These are phyloP conservation scores for Phyllopteryx taeniolatus DNA, from an alignment of 2,113 vertebrate species.

Conservation along the genomic window DNA sequence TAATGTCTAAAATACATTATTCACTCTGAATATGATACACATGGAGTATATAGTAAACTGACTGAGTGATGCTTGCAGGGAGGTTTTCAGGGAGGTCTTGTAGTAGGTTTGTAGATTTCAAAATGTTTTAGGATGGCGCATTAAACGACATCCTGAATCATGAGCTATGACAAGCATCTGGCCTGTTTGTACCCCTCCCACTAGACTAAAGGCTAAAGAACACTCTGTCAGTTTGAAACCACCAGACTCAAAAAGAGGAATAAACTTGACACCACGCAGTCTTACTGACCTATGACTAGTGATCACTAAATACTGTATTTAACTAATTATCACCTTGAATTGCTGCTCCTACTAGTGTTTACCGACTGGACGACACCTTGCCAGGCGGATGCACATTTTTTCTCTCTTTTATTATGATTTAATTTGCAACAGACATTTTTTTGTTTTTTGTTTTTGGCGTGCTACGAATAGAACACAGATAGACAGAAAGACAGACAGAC, in stretches of 20 bases:
- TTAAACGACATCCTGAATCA: background rate
- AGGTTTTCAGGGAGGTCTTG: no score
- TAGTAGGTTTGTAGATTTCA: no score
- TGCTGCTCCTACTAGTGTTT: no score
- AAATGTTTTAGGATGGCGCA: background rate
- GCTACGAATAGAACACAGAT: background rate
- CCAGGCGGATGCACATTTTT: no score
- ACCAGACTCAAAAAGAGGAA: background rate
- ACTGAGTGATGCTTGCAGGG: background rate
- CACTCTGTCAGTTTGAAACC: background rate
- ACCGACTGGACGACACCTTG: no score
- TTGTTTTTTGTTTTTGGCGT: no score
- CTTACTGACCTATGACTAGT: no score
- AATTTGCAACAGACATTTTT: background rate
- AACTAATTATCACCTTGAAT: no score
- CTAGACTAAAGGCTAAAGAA: background rate
- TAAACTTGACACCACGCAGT: no score
- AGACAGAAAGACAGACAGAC: background rate
- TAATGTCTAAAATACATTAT: conserved; percentile 8
- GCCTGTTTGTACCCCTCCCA: background rate
- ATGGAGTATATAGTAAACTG: background rate
- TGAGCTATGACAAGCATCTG: background rate
- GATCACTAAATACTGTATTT: no score
- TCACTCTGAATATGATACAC: background rate
- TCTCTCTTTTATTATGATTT: background rate